A percentile compares a stretch with the other conserved stretches of the same genome.
Evolutionary conservation across 2,888 invertebrate species (phyloP).

Genomic region (Pandemis cinnamomeana): DNA sequence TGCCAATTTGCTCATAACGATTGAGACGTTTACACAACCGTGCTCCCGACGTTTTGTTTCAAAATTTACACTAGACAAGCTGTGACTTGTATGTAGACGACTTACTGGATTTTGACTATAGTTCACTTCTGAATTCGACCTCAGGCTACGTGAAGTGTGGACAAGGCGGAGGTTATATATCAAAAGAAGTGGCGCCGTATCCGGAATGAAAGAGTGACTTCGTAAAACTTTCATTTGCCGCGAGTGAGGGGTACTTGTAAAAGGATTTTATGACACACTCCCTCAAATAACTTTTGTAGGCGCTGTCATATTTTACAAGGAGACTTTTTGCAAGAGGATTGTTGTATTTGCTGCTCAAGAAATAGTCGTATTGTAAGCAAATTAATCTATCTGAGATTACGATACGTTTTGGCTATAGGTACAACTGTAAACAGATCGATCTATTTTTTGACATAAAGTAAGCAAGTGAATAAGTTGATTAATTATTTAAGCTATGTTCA

Average conservation of each 20-base stretch:
- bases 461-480: too few relatives aligned
- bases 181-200: conserved; percentile 8
- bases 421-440: too few relatives aligned
- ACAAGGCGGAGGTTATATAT: conserved; percentile 15
- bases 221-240: conserved; percentile 13
- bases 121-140: background rate
- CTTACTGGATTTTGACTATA: background rate
- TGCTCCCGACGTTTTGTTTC: too few relatives aligned
- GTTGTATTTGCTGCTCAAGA: background rate
- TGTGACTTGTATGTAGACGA: background rate
- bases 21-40: too few relatives aligned
- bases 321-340: background rate
- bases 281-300: conserved; percentile 4
- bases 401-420: too few relatives aligned
- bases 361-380: background rate
- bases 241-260: conserved; percentile 10
- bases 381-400: background rate
- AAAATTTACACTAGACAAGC: too few relatives aligned
- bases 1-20: too few relatives aligned
- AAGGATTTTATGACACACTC: conserved; percentile 20
- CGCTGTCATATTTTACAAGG: conserved; percentile 6
- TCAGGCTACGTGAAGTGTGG: background rate
- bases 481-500: too few relatives aligned
- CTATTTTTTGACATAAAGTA: too few relatives aligned
- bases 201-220: conserved; percentile 11